Percentiles rank a stretch among this genome's conserved stretches.
Evolutionary conservation across 2,113 vertebrate genomes (phyloP).

Genomic region (Grus americana): DNA sequence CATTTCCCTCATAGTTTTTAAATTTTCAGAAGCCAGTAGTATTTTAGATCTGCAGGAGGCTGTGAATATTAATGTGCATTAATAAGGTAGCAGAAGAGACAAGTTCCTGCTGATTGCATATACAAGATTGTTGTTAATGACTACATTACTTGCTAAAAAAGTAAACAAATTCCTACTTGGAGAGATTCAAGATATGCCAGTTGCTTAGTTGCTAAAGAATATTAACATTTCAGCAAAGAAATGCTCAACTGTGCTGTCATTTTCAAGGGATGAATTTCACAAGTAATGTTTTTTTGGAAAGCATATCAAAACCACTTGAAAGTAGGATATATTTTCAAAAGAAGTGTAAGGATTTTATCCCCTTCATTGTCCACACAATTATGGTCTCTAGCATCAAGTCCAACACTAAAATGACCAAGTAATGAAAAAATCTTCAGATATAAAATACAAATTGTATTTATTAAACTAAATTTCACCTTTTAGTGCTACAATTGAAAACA

Average conservation of each 20-base stretch:
- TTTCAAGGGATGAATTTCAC: slow-evolving; percentile 1
- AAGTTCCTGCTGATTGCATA: slow-evolving; percentile 20
- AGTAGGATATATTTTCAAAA: neutral
- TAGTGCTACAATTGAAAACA: neutral
- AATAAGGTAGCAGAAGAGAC: slow-evolving; percentile 15
- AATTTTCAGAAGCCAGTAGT: neutral
- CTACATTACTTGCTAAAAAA: slow-evolving; percentile 42
- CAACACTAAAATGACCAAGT: neutral
- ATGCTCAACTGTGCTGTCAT: neutral
- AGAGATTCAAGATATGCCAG: neutral
- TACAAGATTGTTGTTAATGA: slow-evolving; percentile 34
- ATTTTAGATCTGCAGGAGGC: neutral
- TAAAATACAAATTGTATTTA: neutral
- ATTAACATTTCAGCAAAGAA: slow-evolving; percentile 28
- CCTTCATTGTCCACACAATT: neutral
- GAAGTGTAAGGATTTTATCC: neutral
- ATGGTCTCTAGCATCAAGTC: neutral
- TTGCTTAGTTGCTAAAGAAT: slow-evolving; percentile 32
- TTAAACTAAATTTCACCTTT: neutral
- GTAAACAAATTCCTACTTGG: slow-evolving; percentile 36
- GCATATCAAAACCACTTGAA: neutral
- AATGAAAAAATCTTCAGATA: neutral
- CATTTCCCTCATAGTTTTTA: neutral
- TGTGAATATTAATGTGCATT: slow-evolving; percentile 24
- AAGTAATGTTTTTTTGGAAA: neutral